Percentiles rank a stretch among this genome's conserved stretches.
phyloP scores from a whole-genome alignment of 2,797 vertebrate genomes.

The Premnoplex brunnescens region DNA sequence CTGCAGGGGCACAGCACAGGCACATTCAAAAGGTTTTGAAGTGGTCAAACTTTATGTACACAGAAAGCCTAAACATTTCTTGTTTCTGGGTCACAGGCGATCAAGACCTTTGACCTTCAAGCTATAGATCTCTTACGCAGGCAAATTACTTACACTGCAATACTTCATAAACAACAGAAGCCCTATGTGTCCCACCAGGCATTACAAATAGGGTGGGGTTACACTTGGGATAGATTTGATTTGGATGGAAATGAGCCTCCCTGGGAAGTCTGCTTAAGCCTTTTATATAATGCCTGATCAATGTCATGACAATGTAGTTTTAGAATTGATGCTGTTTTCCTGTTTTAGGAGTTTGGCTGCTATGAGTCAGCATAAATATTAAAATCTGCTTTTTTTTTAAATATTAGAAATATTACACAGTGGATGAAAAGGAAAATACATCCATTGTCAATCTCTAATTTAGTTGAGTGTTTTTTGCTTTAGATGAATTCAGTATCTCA shows the following conservation, averaged over 20 bases:
- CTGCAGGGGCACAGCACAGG: constrained; percentile 2
- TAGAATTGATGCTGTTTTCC: background rate
- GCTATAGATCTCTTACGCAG: constrained; percentile 53
- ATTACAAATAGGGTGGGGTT: constrained; percentile 52
- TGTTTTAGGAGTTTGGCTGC: background rate
- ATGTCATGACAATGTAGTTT: background rate
- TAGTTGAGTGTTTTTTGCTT: background rate
- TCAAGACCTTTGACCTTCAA: constrained; percentile 46
- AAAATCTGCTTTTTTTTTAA: background rate
- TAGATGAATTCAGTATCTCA: background rate
- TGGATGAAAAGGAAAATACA: background rate
- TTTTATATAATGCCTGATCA: constrained; percentile 37
- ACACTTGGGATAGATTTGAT: background rate
- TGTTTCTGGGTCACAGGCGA: constrained; percentile 61
- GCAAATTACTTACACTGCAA: constrained; percentile 70
- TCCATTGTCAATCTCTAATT: background rate
- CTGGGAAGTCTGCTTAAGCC: constrained; percentile 44
- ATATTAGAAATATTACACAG: background rate
- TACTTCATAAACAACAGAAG: constrained; percentile 59
- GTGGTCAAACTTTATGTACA: constrained; percentile 37
- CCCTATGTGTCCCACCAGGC: constrained; percentile 31
- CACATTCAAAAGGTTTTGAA: constrained; percentile 50
- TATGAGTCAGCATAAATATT: background rate
- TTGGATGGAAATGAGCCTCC: constrained; percentile 59
- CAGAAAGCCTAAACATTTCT: constrained; percentile 51